Evolutionary conservation across 64 coral and sea anemone species (phyloP).

Genomic region (Pocillopora damicornis): DNA sequence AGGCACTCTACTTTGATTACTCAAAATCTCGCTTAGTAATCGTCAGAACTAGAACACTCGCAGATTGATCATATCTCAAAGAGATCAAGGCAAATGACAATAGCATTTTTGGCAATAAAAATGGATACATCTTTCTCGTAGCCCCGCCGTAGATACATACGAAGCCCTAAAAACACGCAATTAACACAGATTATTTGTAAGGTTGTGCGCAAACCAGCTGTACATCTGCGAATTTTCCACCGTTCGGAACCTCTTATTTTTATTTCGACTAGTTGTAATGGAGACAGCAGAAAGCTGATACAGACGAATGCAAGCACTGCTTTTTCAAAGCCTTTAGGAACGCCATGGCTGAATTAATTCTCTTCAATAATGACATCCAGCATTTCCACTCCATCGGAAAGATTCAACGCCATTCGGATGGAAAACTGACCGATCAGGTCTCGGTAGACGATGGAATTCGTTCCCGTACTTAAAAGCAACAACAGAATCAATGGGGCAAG

Average conservation of each 20-base stretch:
- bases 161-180: constrained; percentile 36
- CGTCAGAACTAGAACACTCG: constrained; percentile 10
- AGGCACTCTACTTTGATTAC: no score
- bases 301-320: constrained; percentile 43
- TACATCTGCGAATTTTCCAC: neutral
- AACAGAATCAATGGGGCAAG: constrained; percentile 19
- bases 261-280: constrained; percentile 14
- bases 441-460: neutral
- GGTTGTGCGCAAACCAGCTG: neutral
- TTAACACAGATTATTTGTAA: constrained; percentile 42
- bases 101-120: constrained; percentile 44
- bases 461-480: constrained; percentile 33
- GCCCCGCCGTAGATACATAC: neutral
- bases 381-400: constrained; percentile 60
- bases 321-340: constrained; percentile 6
- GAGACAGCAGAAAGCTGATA: constrained; percentile 30
- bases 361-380: constrained; percentile 42
- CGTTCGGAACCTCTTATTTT: neutral
- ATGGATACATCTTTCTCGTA: neutral
- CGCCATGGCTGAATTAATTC: neutral
- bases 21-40: neutral
- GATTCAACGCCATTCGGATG: constrained; percentile 10
- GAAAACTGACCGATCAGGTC: constrained; percentile 3
- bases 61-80: constrained; percentile 33
- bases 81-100: constrained; percentile 36